Percentiles rank a stretch among this genome's conserved stretches.
Evolutionary conservation across 2,797 vertebrate species (phyloP).

Genomic region (Acrocephalus scirpaceus): DNA sequence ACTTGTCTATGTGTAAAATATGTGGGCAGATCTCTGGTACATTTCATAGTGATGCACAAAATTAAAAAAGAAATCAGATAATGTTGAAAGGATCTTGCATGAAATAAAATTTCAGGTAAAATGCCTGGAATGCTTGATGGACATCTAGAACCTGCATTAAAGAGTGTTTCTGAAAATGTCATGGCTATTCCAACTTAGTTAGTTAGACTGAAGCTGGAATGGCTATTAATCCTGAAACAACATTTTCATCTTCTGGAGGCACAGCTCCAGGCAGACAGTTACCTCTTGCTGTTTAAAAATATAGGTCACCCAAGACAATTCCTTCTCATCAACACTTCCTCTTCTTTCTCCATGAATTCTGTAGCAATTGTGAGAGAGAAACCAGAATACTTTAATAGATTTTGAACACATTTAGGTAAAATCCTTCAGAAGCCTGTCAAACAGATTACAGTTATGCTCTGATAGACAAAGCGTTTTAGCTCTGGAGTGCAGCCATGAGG

Average conservation of each 20-base stretch:
- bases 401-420: neutral
- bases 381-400: neutral
- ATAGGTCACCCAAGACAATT: neutral
- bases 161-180: neutral
- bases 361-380: neutral
- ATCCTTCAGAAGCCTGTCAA: neutral
- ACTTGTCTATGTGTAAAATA: neutral
- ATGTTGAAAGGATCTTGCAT: neutral
- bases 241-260: neutral
- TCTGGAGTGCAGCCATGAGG: neutral
- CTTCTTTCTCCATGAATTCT: neutral
- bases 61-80: neutral
- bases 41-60: neutral
- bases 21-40: neutral
- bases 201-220: neutral
- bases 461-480: neutral
- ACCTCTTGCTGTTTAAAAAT: neutral
- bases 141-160: accelerated
- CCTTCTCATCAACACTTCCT: neutral
- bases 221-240: neutral
- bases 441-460: neutral
- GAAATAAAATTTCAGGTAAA: neutral
- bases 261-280: neutral
- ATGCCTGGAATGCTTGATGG: neutral
- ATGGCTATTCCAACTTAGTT: neutral